Percentiles rank a stretch among this genome's conserved stretches.
Conservation (phyloP, 1,140 invertebrate species). For the Saxidomus purpurata region DNA sequence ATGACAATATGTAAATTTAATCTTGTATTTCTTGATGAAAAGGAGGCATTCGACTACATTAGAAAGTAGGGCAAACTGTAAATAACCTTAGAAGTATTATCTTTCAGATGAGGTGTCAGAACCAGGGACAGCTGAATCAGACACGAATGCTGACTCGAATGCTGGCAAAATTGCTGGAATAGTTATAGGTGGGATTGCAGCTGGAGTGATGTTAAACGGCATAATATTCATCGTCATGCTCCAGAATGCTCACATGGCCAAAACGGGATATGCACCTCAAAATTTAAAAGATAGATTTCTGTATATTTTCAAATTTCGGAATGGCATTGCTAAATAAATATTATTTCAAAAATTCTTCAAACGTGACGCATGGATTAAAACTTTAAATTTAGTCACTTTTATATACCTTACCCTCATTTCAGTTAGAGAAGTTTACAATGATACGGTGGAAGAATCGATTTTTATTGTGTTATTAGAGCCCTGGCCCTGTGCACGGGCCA, state of each 20-base stretch:
- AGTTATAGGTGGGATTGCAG: neutral
- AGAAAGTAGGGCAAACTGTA: neutral
- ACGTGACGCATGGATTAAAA: too few relatives aligned
- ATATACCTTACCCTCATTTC: too few relatives aligned
- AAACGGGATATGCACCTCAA: neutral
- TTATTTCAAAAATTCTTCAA: too few relatives aligned
- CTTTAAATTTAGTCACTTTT: too few relatives aligned
- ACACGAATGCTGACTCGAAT: neutral
- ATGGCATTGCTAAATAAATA: neutral
- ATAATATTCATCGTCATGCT: neutral
- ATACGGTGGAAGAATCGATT: too few relatives aligned
- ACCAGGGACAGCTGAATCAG: neutral
- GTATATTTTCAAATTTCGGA: neutral
- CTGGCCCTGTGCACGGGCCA: too few relatives aligned
- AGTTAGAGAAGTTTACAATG: too few relatives aligned
- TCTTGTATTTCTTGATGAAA: neutral
- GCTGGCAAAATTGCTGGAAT: neutral
- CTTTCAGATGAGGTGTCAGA: neutral
- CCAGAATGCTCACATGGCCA: neutral
- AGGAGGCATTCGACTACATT: neutral
- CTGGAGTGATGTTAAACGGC: neutral
- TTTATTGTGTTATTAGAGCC: too few relatives aligned
- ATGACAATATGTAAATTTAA: too few relatives aligned
- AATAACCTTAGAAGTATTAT: neutral
- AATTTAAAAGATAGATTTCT: neutral